Conservation (phyloP, 1,140 invertebrate genomes). For the Drosophila dunni region DNA sequence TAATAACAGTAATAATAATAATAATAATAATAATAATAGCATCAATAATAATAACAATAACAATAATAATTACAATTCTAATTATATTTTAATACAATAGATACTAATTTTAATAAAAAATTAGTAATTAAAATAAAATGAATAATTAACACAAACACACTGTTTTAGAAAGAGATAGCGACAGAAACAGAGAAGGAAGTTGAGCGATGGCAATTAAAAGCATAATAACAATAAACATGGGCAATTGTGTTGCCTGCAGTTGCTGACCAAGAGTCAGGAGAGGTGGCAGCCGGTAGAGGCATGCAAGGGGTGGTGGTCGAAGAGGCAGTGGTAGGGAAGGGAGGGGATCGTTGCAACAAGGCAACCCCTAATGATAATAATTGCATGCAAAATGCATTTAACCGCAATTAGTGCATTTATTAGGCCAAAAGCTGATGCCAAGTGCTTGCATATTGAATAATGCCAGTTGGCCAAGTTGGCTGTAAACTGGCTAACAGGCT, state of each 20-base stretch:
- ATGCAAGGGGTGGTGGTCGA: not conserved
- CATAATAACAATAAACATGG: slow-evolving; percentile 5
- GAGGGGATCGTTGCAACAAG: slow-evolving; percentile 35
- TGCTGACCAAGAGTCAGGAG: not conserved
- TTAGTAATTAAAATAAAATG: not conserved
- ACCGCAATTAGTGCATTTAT: slow-evolving; percentile 84
- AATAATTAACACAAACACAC: not conserved
- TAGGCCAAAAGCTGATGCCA: slow-evolving; percentile 76
- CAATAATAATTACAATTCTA: too few species aligned
- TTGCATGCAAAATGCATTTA: slow-evolving; percentile 84
- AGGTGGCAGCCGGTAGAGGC: not conserved
- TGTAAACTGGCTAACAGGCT: slow-evolving; percentile 8
- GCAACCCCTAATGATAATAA: slow-evolving; percentile 84
- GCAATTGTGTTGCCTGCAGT: not conserved
- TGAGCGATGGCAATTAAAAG: slow-evolving; percentile 7
- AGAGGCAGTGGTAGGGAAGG: not conserved
- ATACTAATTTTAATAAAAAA: too few species aligned
- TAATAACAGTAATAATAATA: too few species aligned
- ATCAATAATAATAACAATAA: too few species aligned
- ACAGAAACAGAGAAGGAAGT: too few species aligned
- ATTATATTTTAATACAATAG: too few species aligned
- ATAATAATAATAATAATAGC: too few species aligned
- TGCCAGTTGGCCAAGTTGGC: slow-evolving; percentile 58
- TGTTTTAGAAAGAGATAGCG: not conserved
- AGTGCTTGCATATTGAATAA: slow-evolving; percentile 65